Base-by-base conservation (phyloP, 1,140 invertebrate genomes). In the Dryas iulia region DNA sequence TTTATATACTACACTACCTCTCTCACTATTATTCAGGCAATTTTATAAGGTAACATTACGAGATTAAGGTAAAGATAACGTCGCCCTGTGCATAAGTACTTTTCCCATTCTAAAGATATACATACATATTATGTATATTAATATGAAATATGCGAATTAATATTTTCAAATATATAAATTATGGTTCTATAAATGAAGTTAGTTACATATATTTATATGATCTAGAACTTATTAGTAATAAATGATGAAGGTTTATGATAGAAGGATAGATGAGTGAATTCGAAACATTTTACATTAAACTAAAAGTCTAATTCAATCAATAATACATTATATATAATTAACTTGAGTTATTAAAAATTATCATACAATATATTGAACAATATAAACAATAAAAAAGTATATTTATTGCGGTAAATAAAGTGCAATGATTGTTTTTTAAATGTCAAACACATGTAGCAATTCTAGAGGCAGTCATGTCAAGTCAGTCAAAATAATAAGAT, bases 191-290 rank as follows among this genome's bases (percentile, higher is more conserved):
- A 63, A 65, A 59, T 53, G 31, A 56, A 59, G 24, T 57, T 31
- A 70, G n/a, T 56, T 72, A 84, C 72, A 86, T 91, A 91, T 90
- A 91, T 91, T 91, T 89, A 90, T 91, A 91, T 91, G 89, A 91
- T 90, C 89, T 91, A 91, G 89, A 91, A 91, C 83, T 83, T 72
- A 88, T 81, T 82, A 83, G 76, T 80, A 83, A 81, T 81, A 82
- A 79, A 75, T 80, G 63, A 67, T 54, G 21, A 21, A 56, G 24
- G 11, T 56, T 56, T 12, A 18, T 47, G 53, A 24, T n/a, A 56
- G 53, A 0, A 25, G 12, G 23, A 56, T 6, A 56, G 23, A 56
- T 56, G 24, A 56, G 5, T 56, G 23, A 25, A 11, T 6, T 12
- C 12, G 53, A 25, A 56, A 25, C 23, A 56, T 25, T 24, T 25